Conservation (phyloP, 2,113 vertebrate species). For the Oryzias javanicus region DNA sequence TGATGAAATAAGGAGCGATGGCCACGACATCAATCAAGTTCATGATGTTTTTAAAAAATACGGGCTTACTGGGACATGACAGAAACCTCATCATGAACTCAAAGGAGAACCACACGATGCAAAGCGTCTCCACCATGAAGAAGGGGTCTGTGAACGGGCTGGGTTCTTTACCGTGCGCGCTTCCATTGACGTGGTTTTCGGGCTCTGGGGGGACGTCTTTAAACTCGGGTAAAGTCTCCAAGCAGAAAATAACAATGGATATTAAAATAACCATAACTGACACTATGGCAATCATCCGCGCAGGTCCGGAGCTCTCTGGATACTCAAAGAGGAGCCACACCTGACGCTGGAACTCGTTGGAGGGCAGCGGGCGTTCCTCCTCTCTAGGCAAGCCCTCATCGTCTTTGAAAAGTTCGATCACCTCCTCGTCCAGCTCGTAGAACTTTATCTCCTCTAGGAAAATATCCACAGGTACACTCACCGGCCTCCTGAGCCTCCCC, state of each 20-base stretch:
- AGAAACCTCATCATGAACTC: slow-evolving; percentile 90
- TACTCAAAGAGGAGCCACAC: slow-evolving; percentile 90
- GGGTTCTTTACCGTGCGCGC: slow-evolving; percentile 16
- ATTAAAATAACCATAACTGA: slow-evolving; percentile 88
- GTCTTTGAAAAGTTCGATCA: slow-evolving; percentile 82
- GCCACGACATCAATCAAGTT: slow-evolving; percentile 90
- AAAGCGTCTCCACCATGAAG: slow-evolving; percentile 91
- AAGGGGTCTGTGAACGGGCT: slow-evolving; percentile 88
- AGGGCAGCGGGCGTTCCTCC: slow-evolving; percentile 85
- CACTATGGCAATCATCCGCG: slow-evolving; percentile 84
- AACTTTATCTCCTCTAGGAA: slow-evolving; percentile 92
- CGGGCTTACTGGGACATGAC: slow-evolving; percentile 87
- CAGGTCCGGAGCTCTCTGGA: slow-evolving; percentile 87
- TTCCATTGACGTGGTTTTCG: slow-evolving; percentile 65
- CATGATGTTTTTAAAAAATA: slow-evolving; percentile 92
- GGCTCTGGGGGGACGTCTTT: slow-evolving; percentile 67
- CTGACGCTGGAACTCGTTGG: slow-evolving; percentile 83
- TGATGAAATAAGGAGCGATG: slow-evolving; percentile 91
- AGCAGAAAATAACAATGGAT: slow-evolving; percentile 89
- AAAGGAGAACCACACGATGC: slow-evolving; percentile 93
- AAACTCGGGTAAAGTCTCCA: slow-evolving; percentile 91
- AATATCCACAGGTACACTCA: slow-evolving; percentile 89
- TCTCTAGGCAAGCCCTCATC: slow-evolving; percentile 88
- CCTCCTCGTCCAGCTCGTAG: slow-evolving; percentile 87
- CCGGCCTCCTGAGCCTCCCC: slow-evolving; percentile 85